Base-by-base conservation (phyloP, 1,140 invertebrate genomes). In the Lepidurus couesii region DNA sequence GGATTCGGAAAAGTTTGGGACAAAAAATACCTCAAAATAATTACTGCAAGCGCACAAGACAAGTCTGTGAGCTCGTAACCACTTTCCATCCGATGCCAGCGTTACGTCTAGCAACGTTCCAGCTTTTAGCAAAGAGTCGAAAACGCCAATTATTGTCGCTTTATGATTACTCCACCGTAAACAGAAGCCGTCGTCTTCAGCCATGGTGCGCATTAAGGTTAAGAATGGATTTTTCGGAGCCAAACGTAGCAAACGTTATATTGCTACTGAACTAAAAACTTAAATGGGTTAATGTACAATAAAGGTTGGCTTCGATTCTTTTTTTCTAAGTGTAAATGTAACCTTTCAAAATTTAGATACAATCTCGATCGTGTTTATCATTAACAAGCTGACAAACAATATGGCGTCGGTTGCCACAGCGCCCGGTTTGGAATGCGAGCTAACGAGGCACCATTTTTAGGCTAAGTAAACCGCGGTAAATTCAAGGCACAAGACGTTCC, bases 161-260 rank as follows among this genome's bases (percentile, higher is more conserved):
- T 96, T 94, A 86, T 96, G 95, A 86, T 96, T 96, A 87, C 96
- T 96, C 94, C 95, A 97, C 85, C 93, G 89, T 83, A 97, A 88
- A 88, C 94, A 96, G 86, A 95, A 96, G 88, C 96, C 93, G 88
- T 96, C 94, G 86, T 94, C 93, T 87, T 93, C 82, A 45, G 83
- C 82, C 83, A 84, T 84, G 77, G 75, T 82, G 81, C 65, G 77
- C 78, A 77, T 47, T 45, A 24, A 10, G 78, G 74, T 78, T 78
- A 78, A 79, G 74, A 34, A 34, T 34, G 4, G 2, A 26, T 26
- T 34, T 34, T 34, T 34, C 2, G 34, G 34, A 34, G 34, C 34
- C 34, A 34, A 34, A 34, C 2, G 34, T 34, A 34, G 34, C 26
- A 34, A 2, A 2, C 34, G 34, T 34, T 34, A 34, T 34, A 34